Evolutionary conservation across 23 tunicate species (phyloP).

Genomic region (Aplidium turbinatum): DNA sequence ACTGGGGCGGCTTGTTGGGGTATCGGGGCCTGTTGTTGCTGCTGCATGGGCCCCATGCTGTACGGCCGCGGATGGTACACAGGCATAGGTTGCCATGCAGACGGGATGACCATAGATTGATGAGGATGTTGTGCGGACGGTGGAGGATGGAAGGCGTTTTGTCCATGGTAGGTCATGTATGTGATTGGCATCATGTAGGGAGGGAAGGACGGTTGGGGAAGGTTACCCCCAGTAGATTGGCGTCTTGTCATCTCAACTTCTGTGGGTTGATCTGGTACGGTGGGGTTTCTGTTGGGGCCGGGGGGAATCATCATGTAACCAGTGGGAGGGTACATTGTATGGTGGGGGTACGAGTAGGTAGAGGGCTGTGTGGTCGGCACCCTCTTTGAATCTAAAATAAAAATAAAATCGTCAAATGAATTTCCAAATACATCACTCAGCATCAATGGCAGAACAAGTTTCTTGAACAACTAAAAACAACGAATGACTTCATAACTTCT

Average conservation of each 20-base stretch:
- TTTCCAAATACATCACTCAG: no score
- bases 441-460: no score
- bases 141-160: neutral
- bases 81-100: no score
- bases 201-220: slow-evolving; percentile 12
- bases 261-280: slow-evolving; percentile 9
- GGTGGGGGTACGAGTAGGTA: neutral
- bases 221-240: slow-evolving; percentile 14
- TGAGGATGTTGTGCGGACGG: slow-evolving; percentile 31
- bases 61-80: no score
- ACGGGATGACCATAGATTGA: slow-evolving; percentile 22
- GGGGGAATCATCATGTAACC: slow-evolving; percentile 16
- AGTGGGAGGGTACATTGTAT: slow-evolving; percentile 8
- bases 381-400: slow-evolving; percentile 1
- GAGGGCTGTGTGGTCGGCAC: neutral
- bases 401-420: no score
- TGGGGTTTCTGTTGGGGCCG: slow-evolving; percentile 12
- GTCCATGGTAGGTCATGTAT: slow-evolving; percentile 50
- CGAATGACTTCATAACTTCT: no score
- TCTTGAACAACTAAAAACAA: no score
- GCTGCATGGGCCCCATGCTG: no score
- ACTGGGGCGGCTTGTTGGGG: no score
- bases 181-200: slow-evolving; percentile 53
- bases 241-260: slow-evolving; percentile 26
- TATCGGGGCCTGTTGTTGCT: no score